Percentiles rank a stretch among this genome's conserved stretches.
Conservation (phyloP, 2,888 invertebrate genomes). For the Anagyrus pseudococci region DNA sequence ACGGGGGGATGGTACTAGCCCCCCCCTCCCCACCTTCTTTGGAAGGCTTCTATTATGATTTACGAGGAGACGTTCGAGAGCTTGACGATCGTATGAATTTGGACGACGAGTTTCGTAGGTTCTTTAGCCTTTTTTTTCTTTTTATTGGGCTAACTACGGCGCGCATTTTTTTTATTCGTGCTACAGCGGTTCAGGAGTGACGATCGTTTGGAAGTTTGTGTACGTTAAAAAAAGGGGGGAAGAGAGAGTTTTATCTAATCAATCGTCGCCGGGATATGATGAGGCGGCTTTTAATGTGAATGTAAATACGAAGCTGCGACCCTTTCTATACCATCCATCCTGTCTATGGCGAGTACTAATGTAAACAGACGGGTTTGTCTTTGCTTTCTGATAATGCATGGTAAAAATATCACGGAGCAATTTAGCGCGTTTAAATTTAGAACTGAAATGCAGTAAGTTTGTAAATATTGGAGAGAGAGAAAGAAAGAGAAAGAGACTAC, state of each 20-base stretch:
- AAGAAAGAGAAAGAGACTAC: too few relatives aligned
- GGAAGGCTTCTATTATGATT: slow-evolving; percentile 48
- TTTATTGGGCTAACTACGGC: background rate
- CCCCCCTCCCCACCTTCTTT: too few relatives aligned
- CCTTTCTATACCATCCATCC: too few relatives aligned
- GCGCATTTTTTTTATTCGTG: background rate
- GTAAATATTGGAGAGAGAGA: too few relatives aligned
- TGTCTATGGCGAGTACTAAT: background rate
- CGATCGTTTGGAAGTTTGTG: background rate
- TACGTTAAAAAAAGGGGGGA: too few relatives aligned
- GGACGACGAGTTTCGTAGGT: background rate
- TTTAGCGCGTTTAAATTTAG: too few relatives aligned
- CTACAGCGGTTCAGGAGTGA: too few relatives aligned
- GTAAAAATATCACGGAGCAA: too few relatives aligned
- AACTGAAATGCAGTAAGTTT: too few relatives aligned
- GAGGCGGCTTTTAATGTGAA: background rate
- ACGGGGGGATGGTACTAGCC: background rate
- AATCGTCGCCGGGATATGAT: slow-evolving; percentile 1
- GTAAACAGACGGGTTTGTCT: background rate
- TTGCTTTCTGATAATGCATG: too few relatives aligned
- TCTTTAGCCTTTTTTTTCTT: slow-evolving; percentile 7
- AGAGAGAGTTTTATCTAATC: slow-evolving; percentile 16
- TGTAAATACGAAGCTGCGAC: too few relatives aligned
- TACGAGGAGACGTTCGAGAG: slow-evolving; percentile 21
- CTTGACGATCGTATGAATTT: too few relatives aligned